A percentile compares a stretch with the other conserved stretches of the same genome.
Conservation (phyloP, 2,888 invertebrate species). For the Galerucella pusilla region DNA sequence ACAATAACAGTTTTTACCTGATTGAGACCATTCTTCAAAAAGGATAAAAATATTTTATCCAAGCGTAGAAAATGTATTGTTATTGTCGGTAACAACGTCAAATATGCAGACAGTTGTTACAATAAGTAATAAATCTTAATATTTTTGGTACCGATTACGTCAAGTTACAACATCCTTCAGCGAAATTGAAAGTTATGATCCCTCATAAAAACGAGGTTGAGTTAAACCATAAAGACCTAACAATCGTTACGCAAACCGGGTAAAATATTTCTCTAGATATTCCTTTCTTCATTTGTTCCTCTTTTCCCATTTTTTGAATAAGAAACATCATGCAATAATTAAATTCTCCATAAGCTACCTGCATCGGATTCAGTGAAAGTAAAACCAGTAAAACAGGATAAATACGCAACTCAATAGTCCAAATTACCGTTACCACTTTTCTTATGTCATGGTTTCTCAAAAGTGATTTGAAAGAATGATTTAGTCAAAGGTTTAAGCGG, state of each 20-base stretch:
- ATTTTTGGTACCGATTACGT: slow-evolving; percentile 21
- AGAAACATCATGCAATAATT: neutral
- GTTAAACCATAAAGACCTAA: slow-evolving; percentile 24
- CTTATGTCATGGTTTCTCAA: neutral
- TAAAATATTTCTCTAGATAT: slow-evolving; percentile 10
- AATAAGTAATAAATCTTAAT: slow-evolving; percentile 19
- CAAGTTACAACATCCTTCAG: slow-evolving; percentile 17
- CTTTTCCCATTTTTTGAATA: slow-evolving; percentile 7
- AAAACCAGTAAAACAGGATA: slow-evolving; percentile 1
- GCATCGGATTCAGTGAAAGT: slow-evolving; percentile 3
- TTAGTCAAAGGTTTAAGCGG: neutral
- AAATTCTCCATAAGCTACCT: neutral
- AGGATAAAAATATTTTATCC: neutral
- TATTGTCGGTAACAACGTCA: slow-evolving; percentile 1
- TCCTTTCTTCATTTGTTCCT: slow-evolving; percentile 5
- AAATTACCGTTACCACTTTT: neutral
- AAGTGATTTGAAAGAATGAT: neutral
- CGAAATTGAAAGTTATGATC: slow-evolving; percentile 38
- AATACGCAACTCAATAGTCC: neutral
- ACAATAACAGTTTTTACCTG: slow-evolving; percentile 11
- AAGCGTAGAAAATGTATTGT: slow-evolving; percentile 5
- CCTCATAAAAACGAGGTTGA: slow-evolving; percentile 32
- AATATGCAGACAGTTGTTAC: slow-evolving; percentile 2
- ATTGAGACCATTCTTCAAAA: neutral
- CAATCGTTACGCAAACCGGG: slow-evolving; percentile 25